Evolutionary conservation across 92 coral and sea anemone genomes (phyloP).

Genomic region (Bergia puertoricense): DNA sequence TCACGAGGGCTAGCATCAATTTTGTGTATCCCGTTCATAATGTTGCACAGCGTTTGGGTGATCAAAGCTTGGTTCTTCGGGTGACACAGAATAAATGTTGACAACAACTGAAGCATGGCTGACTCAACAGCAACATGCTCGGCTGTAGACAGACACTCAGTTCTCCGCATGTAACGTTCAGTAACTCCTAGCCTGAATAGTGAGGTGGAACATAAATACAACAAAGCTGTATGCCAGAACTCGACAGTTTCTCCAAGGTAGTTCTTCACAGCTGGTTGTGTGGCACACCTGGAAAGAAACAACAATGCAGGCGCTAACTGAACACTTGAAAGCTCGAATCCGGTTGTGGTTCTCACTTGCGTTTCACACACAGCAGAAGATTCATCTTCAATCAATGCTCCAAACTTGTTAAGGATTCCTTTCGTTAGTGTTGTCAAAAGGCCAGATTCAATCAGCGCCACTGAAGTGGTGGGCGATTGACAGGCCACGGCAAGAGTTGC

Average conservation of each 20-base stretch:
- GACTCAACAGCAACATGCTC: conserved; percentile 84
- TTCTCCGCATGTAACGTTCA: conserved; percentile 20
- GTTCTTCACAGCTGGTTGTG: conserved; percentile 74
- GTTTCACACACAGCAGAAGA: neutral
- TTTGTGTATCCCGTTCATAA: conserved; percentile 59
- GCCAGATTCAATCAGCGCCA: conserved; percentile 72
- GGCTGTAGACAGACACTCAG: conserved; percentile 41
- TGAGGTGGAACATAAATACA: conserved; percentile 62
- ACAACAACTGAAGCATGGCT: conserved; percentile 73
- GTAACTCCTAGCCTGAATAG: conserved; percentile 46
- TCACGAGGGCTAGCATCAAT: conserved; percentile 24
- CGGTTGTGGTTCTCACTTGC: neutral
- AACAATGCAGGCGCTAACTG: conserved; percentile 69
- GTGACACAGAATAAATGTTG: conserved; percentile 77
- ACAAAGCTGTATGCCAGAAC: conserved; percentile 80
- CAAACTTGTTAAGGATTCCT: conserved; percentile 58
- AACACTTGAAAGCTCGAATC: conserved; percentile 31
- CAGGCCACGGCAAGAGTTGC: conserved; percentile 71
- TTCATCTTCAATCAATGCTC: conserved; percentile 32
- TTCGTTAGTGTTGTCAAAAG: conserved; percentile 65
- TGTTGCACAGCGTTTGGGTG: conserved; percentile 79
- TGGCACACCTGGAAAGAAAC: conserved; percentile 75
- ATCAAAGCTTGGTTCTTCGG: conserved; percentile 80
- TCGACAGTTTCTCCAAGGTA: conserved; percentile 78
- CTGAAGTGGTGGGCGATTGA: conserved; percentile 64